These are phyloP conservation scores for Gobius niger DNA, from an alignment of 2,113 vertebrate species.

Conservation along the genomic window DNA sequence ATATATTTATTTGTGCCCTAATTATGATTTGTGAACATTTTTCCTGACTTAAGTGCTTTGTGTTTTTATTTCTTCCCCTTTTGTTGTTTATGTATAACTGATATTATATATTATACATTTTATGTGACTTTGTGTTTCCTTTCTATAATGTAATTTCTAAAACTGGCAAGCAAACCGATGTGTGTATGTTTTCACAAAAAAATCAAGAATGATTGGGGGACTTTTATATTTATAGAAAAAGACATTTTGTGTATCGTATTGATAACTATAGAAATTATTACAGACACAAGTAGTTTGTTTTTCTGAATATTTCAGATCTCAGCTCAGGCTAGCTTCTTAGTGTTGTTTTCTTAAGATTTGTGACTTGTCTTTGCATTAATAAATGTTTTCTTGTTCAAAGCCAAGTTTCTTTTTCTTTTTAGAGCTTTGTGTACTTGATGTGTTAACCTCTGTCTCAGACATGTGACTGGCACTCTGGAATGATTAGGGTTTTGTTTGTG, in stretches of 20 bases:
- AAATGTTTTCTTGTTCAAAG: conserved; percentile 81
- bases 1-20: conserved; percentile 80
- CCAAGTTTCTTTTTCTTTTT: conserved; percentile 9
- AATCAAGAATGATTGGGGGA: conserved; percentile 75
- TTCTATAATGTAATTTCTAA: conserved; percentile 74
- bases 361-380: conserved; percentile 85
- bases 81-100: conserved; percentile 77
- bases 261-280: conserved; percentile 80
- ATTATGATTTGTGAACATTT: conserved; percentile 70
- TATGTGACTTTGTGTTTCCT: conserved; percentile 72
- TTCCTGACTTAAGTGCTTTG: conserved; percentile 74
- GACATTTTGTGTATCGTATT: conserved; percentile 82
- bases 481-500: too few relatives aligned
- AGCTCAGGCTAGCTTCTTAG: conserved; percentile 87
- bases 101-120: conserved; percentile 76
- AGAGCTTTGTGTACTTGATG: not conserved
- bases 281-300: conserved; percentile 85
- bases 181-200: conserved; percentile 81
- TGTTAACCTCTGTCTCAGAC: too few relatives aligned
- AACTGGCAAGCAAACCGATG: conserved; percentile 74
- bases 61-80: conserved; percentile 60
- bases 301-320: conserved; percentile 86
- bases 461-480: not conserved
- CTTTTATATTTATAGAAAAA: conserved; percentile 84
- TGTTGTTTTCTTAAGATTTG: conserved; percentile 83